These are phyloP conservation scores for Anniella stebbinsi DNA, from an alignment of 2,797 vertebrate genomes.

Conservation along the genomic window DNA sequence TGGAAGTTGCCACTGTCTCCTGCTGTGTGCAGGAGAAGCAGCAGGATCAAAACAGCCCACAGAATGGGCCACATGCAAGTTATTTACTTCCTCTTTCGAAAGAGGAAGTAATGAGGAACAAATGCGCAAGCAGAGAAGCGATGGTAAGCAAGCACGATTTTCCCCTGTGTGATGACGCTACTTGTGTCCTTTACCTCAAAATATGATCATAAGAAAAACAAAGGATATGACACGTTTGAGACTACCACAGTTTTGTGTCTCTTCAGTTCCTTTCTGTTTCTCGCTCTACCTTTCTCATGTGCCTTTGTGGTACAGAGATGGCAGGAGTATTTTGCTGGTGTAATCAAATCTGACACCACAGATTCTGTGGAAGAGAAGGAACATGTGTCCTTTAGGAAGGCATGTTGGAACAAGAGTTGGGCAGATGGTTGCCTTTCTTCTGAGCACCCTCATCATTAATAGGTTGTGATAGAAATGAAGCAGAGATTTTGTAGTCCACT, in stretches of 20 bases:
- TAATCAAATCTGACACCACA: conserved; percentile 33
- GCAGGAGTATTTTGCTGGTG: not conserved
- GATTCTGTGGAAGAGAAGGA: conserved; percentile 38
- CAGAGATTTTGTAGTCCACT: conserved; percentile 41
- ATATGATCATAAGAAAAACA: not conserved
- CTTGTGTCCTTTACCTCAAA: accelerated
- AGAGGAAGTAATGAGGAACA: too few relatives aligned
- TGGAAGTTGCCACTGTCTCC: too few relatives aligned
- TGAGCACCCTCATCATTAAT: conserved; percentile 37
- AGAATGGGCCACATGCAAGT: too few relatives aligned
- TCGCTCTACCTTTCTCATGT: not conserved
- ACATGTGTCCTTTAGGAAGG: conserved; percentile 25
- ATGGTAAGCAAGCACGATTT: too few relatives aligned
- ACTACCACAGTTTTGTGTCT: not conserved
- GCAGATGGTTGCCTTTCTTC: conserved; percentile 61
- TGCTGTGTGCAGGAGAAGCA: too few relatives aligned
- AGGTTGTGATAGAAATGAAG: conserved; percentile 48
- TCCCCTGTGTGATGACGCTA: too few relatives aligned
- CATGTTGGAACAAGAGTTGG: not conserved
- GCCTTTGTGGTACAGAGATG: not conserved
- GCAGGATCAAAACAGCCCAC: too few relatives aligned
- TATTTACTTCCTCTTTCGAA: too few relatives aligned
- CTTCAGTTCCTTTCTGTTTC: not conserved
- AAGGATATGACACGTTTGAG: not conserved
- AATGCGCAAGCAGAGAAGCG: too few relatives aligned